phyloP scores from a whole-genome alignment of 2,797 vertebrate genomes.

The Sebastiscus albofasciatus region DNA sequence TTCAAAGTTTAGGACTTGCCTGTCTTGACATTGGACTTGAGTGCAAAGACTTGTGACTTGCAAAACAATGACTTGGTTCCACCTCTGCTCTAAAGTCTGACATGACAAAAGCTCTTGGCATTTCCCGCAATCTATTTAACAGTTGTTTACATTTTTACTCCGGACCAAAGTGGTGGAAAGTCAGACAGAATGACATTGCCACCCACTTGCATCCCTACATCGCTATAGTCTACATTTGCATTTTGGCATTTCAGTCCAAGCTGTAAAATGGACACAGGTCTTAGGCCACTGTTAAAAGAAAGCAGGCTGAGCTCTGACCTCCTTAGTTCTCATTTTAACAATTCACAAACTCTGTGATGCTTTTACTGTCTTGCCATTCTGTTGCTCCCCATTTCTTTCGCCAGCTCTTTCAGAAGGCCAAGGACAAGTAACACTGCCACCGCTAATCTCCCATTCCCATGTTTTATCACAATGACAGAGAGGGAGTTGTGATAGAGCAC shows the following conservation, averaged over 20 bases:
- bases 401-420: constrained; percentile 46
- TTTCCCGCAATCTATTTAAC: background rate
- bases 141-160: background rate
- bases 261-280: constrained; percentile 6
- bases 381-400: constrained; percentile 31
- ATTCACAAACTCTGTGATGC: background rate
- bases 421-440: constrained; percentile 59
- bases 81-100: background rate
- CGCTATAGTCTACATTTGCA: background rate
- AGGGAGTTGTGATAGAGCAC: constrained; percentile 67
- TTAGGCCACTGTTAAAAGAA: background rate
- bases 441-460: constrained; percentile 75
- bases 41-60: too few relatives aligned
- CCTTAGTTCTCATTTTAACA: constrained; percentile 16
- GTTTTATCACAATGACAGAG: constrained; percentile 75
- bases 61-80: too few relatives aligned
- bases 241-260: constrained; percentile 6
- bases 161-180: background rate
- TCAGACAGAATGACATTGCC: background rate
- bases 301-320: background rate
- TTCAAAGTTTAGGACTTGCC: too few relatives aligned
- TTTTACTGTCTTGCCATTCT: constrained; percentile 36
- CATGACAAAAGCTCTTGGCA: background rate
- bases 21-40: too few relatives aligned
- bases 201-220: background rate